These are phyloP conservation scores for Podargus strigoides DNA, from an alignment of 2,797 vertebrate genomes.

Conservation along the genomic window DNA sequence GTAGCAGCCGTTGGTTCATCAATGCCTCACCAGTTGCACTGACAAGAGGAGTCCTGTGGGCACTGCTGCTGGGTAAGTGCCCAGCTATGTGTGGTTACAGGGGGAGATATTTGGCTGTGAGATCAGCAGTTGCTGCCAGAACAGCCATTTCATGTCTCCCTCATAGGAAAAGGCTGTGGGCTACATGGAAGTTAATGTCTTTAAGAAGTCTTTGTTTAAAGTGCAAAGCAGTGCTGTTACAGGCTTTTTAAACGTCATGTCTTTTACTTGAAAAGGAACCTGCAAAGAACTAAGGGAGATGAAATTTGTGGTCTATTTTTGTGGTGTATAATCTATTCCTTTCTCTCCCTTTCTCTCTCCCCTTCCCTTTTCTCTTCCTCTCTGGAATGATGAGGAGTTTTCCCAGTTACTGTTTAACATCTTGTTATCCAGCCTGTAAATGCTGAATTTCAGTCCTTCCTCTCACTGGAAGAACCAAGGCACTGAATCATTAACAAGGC, in stretches of 20 bases:
- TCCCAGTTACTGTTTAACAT: background rate
- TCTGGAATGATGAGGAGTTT: background rate
- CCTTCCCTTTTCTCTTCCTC: background rate
- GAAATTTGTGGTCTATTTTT: background rate
- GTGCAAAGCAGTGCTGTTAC: background rate
- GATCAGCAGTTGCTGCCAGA: rapidly evolving
- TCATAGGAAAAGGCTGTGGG: background rate
- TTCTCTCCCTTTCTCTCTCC: background rate
- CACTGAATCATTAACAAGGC: background rate
- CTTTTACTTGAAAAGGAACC: background rate
- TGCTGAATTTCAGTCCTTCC: background rate
- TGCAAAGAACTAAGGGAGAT: background rate
- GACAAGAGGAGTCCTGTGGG: background rate
- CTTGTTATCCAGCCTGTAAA: background rate
- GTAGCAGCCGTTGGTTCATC: background rate
- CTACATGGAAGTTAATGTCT: background rate
- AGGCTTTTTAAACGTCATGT: background rate
- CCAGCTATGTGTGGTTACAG: background rate
- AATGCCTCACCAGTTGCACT: rapidly evolving
- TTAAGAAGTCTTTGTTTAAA: background rate
- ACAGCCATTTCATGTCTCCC: background rate
- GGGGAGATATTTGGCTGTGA: background rate
- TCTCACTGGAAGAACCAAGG: background rate
- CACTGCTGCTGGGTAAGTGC: background rate
- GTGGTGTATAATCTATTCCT: background rate